Base-by-base conservation (phyloP, 2,888 invertebrate species). In the Diaperis boleti region DNA sequence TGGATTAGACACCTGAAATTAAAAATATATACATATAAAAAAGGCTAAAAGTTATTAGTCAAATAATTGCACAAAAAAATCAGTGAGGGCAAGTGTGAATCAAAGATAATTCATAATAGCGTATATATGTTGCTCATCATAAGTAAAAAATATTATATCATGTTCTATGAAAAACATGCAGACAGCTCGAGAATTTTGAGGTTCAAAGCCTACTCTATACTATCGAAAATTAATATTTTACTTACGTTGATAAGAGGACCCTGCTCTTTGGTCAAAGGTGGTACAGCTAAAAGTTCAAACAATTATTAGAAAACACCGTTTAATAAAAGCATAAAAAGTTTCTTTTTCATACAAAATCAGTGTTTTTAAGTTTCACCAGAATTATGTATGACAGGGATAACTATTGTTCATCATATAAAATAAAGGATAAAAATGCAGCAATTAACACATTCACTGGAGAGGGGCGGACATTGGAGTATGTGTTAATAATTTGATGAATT, bases 381-480 rank as follows among this genome's bases (percentile, higher is more conserved):
- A 31, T 18, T 49, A 26, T 49, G 49, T 64, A 64, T 55, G 64
- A 64, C 64, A 64, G 64, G 64, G 60, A 60, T 64, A 64, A 64
- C 64, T 64, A 47, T 31, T 42, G 15, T 8, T 61, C 55, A 61
- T 61, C 54, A 61, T 55, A 22, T 5, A 15, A 41, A 22, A 44
- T 8, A 22, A 20, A 26, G 20, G 26, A 13, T 10, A 20, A n/a
- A n/a, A n/a, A n/a, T n/a, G n/a, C n/a, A n/a, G n/a, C n/a, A n/a
- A n/a, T n/a, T n/a, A n/a, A n/a, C n/a, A n/a, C n/a, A n/a, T n/a
- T n/a, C n/a, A n/a, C n/a, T n/a, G n/a, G n/a, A n/a, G n/a, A n/a
- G n/a, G n/a, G n/a, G n/a, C n/a, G n/a, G n/a, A n/a, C n/a, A n/a
- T n/a, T n/a, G n/a, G n/a, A n/a, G n/a, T n/a, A n/a, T n/a, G n/a